These are phyloP conservation scores for Heterocephalus glaber DNA, from an alignment of 2,113 vertebrate genomes.

Conservation along the genomic window DNA sequence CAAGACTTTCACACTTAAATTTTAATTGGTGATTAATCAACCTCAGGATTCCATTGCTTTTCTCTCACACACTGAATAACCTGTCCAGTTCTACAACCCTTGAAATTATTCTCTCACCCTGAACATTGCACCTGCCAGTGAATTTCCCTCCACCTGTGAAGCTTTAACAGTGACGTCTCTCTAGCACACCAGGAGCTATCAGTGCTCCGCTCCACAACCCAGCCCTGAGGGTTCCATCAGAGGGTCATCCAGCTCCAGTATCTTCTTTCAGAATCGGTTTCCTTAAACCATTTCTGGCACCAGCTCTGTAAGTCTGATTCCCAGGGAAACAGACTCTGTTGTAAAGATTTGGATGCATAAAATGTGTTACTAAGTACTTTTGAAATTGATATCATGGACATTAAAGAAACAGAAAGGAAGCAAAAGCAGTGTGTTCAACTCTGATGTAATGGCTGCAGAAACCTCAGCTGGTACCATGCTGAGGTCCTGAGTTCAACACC, in stretches of 20 bases:
- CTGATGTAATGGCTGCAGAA: background rate
- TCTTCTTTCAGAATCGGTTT: background rate
- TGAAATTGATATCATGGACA: background rate
- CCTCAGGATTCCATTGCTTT: background rate
- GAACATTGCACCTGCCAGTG: background rate
- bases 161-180: background rate
- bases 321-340: background rate
- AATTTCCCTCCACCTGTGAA: constrained; percentile 7
- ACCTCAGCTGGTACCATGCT: background rate
- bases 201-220: background rate
- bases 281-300: background rate
- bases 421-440: background rate
- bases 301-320: background rate
- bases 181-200: background rate
- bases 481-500: background rate
- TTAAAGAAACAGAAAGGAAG: background rate
- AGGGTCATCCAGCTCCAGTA: background rate
- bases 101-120: constrained; percentile 36
- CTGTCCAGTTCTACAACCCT: background rate
- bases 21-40: constrained; percentile 60
- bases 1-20: constrained; percentile 27
- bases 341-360: background rate
- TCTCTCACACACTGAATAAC: background rate
- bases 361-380: background rate
- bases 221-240: background rate